Percentiles rank a stretch among this genome's conserved stretches.
phyloP scores from a whole-genome alignment of 2,888 invertebrate genomes.

The Melipona beecheii region DNA sequence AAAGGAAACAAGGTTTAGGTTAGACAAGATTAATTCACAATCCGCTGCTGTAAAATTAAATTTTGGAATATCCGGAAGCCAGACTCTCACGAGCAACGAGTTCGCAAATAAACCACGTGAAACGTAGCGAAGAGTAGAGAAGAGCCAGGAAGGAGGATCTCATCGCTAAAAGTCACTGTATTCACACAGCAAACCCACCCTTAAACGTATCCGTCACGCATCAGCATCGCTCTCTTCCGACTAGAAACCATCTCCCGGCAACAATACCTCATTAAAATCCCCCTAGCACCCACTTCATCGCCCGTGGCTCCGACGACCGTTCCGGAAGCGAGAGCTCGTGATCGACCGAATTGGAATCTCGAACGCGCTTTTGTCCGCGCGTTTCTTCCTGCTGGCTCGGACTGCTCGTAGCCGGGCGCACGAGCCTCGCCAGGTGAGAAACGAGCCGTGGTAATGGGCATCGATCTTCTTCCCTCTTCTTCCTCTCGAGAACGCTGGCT shows the following conservation, averaged over 20 bases:
- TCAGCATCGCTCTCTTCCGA: too few relatives aligned
- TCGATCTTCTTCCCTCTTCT: constrained; percentile 16
- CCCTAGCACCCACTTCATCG: not conserved
- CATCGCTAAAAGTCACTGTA: not conserved
- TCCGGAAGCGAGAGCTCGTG: constrained; percentile 28
- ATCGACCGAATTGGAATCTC: constrained; percentile 68
- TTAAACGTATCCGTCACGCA: not conserved
- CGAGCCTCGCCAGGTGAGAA: constrained; percentile 66
- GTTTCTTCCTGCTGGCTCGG: constrained; percentile 30
- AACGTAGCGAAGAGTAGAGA: too few relatives aligned
- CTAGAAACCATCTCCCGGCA: not conserved
- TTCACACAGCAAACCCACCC: not conserved
- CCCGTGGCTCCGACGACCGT: not conserved
- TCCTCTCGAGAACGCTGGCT: not conserved
- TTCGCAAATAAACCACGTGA: too few relatives aligned
- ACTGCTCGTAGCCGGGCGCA: not conserved
- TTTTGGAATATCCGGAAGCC: too few relatives aligned
- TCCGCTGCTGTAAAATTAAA: too few relatives aligned
- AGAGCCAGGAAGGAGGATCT: too few relatives aligned
- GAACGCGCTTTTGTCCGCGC: constrained; percentile 69
- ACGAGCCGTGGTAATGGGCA: constrained; percentile 58
- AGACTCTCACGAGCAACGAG: too few relatives aligned
- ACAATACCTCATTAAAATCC: constrained; percentile 13
- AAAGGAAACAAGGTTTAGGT: too few relatives aligned
- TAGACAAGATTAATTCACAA: too few relatives aligned